Base-by-base conservation (phyloP, 2,888 invertebrate species). In the Hyles lineata region DNA sequence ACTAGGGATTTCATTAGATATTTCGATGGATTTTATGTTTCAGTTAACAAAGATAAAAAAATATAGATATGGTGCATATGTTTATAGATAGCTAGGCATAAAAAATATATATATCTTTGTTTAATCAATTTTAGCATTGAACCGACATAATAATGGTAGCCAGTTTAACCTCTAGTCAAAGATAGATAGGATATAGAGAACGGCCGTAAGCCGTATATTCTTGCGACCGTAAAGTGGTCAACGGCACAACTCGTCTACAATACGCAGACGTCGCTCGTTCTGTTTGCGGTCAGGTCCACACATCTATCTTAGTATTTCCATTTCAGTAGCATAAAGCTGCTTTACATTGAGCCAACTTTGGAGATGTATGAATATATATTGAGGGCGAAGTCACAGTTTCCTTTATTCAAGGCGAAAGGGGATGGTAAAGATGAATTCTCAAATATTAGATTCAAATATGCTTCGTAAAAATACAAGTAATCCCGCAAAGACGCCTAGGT, bases 251-350 rank as follows among this genome's bases (percentile, higher is more conserved):
- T 32, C 35, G 67, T 23, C 43, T 21, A 43, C 67, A 23, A 67
- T 67, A 43, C 67, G 1, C 15, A 50, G 50, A 67, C 50, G 67
- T 67, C 67, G 50, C 23, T 23, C 23, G 17, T 67, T 67, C 67
- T 50, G 67, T 67, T 63, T 67, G 67, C 23, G 67, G 67, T 50
- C 67, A 63, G 43, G 21, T 21, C 6, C n/a, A 50, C 61, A 63
- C 67, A 67, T 67, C 43, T 50, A 67, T 67, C 67, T 50, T 15
- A 67, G 67, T 50, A 67, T 67, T 67, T 67, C 67, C 67, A 67
- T 67, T 67, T 50, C 50, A 67, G 43, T 50, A 23, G 6, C 43
- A 17, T 50, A 50, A 50, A 43, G 67, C 50, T 50, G 50, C 50
- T 67, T 67, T 67, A 67, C 7, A 67, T 67, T 67, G 23, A 67